These are phyloP conservation scores for Eptesicus fuscus DNA, from an alignment of 2,113 vertebrate genomes.

Conservation along the genomic window DNA sequence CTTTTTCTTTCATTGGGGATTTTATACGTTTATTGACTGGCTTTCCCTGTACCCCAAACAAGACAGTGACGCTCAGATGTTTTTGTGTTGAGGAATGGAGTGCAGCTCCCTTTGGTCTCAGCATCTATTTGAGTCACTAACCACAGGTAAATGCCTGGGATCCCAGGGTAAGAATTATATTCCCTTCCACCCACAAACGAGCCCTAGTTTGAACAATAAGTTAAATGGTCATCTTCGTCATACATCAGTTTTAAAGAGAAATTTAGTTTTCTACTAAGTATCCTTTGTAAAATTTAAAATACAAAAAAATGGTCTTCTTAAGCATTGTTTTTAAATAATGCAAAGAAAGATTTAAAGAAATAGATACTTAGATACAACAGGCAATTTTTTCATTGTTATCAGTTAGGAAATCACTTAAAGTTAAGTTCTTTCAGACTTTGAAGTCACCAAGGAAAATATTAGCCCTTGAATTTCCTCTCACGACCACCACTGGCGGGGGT, in stretches of 20 bases:
- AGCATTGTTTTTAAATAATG: not conserved
- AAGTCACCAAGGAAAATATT: not conserved
- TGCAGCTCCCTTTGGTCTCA: not conserved
- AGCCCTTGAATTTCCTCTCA: not conserved
- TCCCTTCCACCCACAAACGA: not conserved
- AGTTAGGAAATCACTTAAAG: constrained; percentile 13
- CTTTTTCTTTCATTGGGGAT: not conserved
- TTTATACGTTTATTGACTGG: not conserved
- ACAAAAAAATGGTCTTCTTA: not conserved
- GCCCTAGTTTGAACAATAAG: not conserved
- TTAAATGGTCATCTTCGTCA: not conserved
- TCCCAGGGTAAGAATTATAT: not conserved
- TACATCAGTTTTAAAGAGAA: not conserved
- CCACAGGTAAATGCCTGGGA: not conserved
- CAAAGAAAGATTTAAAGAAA: not conserved
- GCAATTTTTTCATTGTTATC: not conserved
- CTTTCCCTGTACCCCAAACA: not conserved
- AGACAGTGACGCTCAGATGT: not conserved
- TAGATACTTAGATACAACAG: not conserved
- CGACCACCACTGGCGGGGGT: not conserved
- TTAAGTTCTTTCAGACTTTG: not conserved
- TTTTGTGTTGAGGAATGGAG: not conserved
- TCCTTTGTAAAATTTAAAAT: constrained; percentile 7
- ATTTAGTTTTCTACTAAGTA: not conserved
- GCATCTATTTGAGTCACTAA: not conserved